Evolutionary conservation across 2,888 invertebrate species (phyloP), one percentile per base, ranked within the genome.

Genomic region (Trichogramma dendrolimi): DNA sequence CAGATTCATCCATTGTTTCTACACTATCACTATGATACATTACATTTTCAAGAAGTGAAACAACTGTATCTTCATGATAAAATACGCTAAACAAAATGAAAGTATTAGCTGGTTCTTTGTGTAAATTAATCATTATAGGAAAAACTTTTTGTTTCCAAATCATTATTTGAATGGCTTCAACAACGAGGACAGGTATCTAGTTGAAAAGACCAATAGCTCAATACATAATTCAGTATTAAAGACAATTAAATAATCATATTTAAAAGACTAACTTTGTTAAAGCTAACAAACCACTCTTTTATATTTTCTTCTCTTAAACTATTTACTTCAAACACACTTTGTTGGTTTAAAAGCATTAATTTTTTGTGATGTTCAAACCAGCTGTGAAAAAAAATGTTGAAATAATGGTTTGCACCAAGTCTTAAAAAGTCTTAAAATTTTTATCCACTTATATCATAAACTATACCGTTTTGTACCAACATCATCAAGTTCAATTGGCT

Each of bases 91-190:
- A 92, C 52, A 90, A 82, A 8, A 91, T 83, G 72, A 93, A 91
- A 4, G 89, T 88, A 66, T 87, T 87, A 50, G 82, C 78, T 0
- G 89, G 88, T 55, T 87, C 84, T 0, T 86, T 84, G 70, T 87
- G 84, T 11, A 87, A 74, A 71, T 89, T 86, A 41, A 91, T 73
- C n/a, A 95, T 81, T 74, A 87, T 83, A 0, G 92, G 89, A 69
- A 93, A 86, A 38, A 94, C 84, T 74, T 91, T 90, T 61, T 87
- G 82, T 68, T 91, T 91, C 95, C 95, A 96, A 44, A 94, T 82
- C 75, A 88, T 88, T 53, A 92, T 87, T 69, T 89, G 86, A 69
- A 92, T 88, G 0, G 91, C 87, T 82, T 96, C 94, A 71, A 91
- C 86, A 41, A 95, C 87, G 46, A 96, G 79, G 14, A 90, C 79